Conservation (phyloP, 2,113 vertebrate genomes). For the Fulmarus glacialis region DNA sequence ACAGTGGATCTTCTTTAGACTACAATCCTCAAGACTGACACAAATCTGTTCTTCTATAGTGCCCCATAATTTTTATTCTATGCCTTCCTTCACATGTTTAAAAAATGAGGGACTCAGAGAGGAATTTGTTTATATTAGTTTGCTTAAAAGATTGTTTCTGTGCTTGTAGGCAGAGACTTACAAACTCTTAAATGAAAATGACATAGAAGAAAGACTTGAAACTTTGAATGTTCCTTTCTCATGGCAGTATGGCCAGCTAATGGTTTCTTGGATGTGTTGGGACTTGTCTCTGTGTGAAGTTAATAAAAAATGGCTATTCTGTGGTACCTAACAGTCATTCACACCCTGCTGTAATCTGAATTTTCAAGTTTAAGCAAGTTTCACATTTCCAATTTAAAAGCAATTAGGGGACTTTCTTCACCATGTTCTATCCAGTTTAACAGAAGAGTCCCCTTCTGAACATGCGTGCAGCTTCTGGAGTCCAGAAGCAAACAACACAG, state of each 20-base stretch:
- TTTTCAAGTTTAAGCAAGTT: conserved; percentile 28
- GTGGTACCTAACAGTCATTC: background rate
- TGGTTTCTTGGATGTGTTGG: background rate
- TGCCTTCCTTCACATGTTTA: background rate
- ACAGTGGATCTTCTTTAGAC: background rate
- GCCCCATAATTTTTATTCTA: background rate
- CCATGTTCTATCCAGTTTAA: background rate
- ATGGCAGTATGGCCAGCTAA: background rate
- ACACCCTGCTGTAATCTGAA: background rate
- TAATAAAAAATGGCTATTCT: conserved; percentile 24
- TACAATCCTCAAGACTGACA: background rate
- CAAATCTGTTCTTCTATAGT: background rate
- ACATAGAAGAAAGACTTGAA: background rate
- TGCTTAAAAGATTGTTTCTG: background rate
- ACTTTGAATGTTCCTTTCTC: background rate
- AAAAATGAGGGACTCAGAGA: background rate
- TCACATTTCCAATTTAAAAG: background rate
- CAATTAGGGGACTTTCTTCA: background rate
- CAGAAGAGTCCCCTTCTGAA: background rate
- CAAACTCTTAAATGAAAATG: background rate
- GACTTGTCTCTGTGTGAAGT: background rate
- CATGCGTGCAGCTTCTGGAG: background rate
- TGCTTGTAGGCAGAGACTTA: background rate
- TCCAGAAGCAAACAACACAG: background rate
- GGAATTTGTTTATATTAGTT: background rate